Percentiles rank a stretch among this genome's conserved stretches.
These are phyloP conservation scores for Scolopax bukidnonensis DNA, from an alignment of 2,797 vertebrate genomes.

Conservation along the genomic window DNA sequence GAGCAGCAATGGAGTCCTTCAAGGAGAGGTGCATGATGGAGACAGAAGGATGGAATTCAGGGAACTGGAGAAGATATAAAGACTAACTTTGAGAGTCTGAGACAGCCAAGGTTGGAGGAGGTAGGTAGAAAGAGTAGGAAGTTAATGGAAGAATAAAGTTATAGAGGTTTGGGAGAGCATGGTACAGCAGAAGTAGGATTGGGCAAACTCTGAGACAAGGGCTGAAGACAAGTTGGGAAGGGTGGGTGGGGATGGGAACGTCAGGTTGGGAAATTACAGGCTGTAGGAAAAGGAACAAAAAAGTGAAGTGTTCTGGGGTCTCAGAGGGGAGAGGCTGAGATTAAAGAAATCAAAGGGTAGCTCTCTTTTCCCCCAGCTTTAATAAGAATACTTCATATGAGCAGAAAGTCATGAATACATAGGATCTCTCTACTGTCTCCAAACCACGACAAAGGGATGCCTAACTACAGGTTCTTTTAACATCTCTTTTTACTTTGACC, in stretches of 20 bases:
- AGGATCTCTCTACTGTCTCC: neutral
- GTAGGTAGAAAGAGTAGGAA: neutral
- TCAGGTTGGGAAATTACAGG: neutral
- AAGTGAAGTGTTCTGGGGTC: neutral
- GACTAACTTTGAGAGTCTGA: neutral
- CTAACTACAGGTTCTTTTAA: neutral
- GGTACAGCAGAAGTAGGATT: neutral
- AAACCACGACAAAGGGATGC: neutral
- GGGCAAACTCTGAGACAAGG: neutral
- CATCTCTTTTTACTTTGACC: neutral
- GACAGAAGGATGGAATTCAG: neutral
- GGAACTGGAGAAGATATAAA: neutral
- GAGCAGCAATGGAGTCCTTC: neutral
- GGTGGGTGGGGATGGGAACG: rapidly evolving
- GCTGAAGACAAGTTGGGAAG: neutral
- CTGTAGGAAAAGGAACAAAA: neutral
- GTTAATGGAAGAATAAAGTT: neutral
- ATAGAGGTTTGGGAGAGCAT: neutral
- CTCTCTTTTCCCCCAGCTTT: neutral
- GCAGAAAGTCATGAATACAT: neutral
- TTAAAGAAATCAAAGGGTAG: neutral
- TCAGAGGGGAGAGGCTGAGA: neutral
- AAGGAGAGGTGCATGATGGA: neutral
- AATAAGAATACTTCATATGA: neutral
- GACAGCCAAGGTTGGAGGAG: neutral